These are phyloP conservation scores for Podarcis raffonei DNA, from an alignment of 2,113 vertebrate species.

Conservation along the genomic window DNA sequence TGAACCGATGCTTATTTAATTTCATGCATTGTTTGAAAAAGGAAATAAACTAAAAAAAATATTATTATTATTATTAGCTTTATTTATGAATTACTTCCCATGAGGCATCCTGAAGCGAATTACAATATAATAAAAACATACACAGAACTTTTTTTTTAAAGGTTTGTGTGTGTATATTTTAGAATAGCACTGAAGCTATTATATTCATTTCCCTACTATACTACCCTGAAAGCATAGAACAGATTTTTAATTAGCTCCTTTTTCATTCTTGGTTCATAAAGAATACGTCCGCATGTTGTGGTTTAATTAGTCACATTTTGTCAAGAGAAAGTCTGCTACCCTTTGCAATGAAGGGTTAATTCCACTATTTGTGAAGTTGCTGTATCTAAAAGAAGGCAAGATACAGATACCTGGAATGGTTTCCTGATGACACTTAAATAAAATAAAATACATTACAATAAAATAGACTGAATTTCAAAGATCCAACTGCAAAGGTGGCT, in stretches of 20 bases:
- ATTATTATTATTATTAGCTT: background rate
- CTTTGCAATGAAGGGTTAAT: background rate
- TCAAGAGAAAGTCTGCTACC: background rate
- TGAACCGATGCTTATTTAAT: slow-evolving; percentile 45
- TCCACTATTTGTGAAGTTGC: background rate
- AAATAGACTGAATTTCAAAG: background rate
- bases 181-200: slow-evolving; percentile 16
- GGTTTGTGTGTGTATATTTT: slow-evolving; percentile 18
- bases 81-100: too few species aligned
- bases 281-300: slow-evolving; percentile 33
- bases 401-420: background rate
- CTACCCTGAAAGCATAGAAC: background rate
- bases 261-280: slow-evolving; percentile 29
- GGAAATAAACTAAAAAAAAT: background rate
- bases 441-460: background rate
- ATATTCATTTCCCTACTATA: too few species aligned
- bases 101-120: too few species aligned
- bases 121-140: too few species aligned
- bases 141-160: too few species aligned
- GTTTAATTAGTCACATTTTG: slow-evolving; percentile 47
- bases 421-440: background rate
- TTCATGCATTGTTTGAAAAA: slow-evolving; percentile 54
- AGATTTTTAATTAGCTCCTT: slow-evolving; percentile 29
- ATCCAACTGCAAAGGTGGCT: background rate
- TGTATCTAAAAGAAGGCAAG: background rate